These are phyloP conservation scores for Pseudomyrmex cubaensis DNA, from an alignment of 1,140 invertebrate species.

Conservation along the genomic window DNA sequence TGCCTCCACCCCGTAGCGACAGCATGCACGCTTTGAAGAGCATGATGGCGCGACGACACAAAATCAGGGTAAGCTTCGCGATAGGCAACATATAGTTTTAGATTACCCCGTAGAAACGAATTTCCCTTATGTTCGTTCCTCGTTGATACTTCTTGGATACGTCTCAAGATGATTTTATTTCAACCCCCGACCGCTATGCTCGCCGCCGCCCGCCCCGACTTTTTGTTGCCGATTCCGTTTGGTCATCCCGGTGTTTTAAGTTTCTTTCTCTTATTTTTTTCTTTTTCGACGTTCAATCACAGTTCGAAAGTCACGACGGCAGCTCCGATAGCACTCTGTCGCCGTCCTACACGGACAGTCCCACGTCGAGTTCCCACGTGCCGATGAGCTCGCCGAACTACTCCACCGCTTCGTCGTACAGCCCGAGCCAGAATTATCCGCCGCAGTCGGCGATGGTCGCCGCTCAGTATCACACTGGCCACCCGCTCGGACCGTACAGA, in stretches of 20 bases:
- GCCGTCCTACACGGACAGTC: slow-evolving; percentile 77
- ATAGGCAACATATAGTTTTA: background rate
- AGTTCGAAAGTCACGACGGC: slow-evolving; percentile 80
- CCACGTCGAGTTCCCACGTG: slow-evolving; percentile 75
- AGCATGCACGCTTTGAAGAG: slow-evolving; percentile 83
- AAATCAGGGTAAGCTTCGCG: slow-evolving; percentile 78
- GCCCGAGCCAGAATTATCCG: slow-evolving; percentile 70
- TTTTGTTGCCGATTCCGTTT: slow-evolving; percentile 21
- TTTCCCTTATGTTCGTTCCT: background rate
- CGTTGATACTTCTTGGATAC: background rate
- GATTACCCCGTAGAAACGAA: background rate
- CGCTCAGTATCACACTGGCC: slow-evolving; percentile 49
- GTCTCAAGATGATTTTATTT: slow-evolving; percentile 3
- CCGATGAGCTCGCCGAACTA: slow-evolving; percentile 78
- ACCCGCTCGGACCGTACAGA: slow-evolving; percentile 47
- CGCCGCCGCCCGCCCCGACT: background rate
- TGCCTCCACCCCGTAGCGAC: slow-evolving; percentile 83
- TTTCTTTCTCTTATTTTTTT: too few relatives aligned
- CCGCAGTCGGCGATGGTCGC: slow-evolving; percentile 30
- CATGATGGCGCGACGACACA: slow-evolving; percentile 81
- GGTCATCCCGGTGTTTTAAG: slow-evolving; percentile 12
- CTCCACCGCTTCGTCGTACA: slow-evolving; percentile 79
- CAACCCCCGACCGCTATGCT: background rate
- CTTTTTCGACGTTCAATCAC: slow-evolving; percentile 63
- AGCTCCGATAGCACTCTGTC: slow-evolving; percentile 81